Percentiles rank a stretch among this genome's conserved stretches.
These are phyloP conservation scores for Myanophis thanlyinensis DNA, from an alignment of 2,113 vertebrate genomes.

Conservation along the genomic window DNA sequence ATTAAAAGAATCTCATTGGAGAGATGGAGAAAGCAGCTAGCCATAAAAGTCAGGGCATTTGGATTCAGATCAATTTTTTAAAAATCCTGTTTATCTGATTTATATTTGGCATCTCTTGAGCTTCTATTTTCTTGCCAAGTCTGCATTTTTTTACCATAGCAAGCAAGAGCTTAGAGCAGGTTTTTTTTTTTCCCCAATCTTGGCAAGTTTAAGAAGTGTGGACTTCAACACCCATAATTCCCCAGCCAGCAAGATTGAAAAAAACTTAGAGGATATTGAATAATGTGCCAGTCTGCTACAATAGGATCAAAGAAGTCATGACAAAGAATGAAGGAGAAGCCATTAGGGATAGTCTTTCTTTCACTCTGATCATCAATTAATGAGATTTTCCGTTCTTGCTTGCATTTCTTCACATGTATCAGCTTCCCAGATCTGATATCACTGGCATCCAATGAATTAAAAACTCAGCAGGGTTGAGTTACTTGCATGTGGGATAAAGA, in stretches of 20 bases:
- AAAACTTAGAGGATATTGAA: background rate
- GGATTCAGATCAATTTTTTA: no score
- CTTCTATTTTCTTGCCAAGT: background rate
- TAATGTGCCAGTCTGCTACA: background rate
- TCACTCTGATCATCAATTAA: slow-evolving; percentile 66
- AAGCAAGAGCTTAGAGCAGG: background rate
- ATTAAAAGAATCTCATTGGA: background rate
- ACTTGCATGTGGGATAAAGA: slow-evolving; percentile 51
- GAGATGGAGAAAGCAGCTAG: background rate
- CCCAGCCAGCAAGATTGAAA: background rate
- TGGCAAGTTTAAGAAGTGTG: background rate
- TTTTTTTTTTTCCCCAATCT: background rate
- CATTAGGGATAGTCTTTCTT: slow-evolving; percentile 51
- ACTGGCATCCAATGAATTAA: slow-evolving; percentile 49
- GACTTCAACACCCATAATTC: background rate
- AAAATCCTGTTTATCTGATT: background rate
- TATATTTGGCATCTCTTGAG: background rate
- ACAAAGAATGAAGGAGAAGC: background rate
- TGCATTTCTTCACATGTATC: slow-evolving; percentile 62
- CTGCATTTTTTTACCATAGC: background rate
- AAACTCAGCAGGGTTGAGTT: slow-evolving; percentile 64
- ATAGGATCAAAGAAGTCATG: background rate
- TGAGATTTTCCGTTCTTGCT: slow-evolving; percentile 62
- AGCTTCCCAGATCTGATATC: slow-evolving; percentile 50
- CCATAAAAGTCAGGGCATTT: background rate